These are phyloP conservation scores for Lordiphosa fenestrarum DNA, from an alignment of 2,888 invertebrate genomes.

Conservation along the genomic window DNA sequence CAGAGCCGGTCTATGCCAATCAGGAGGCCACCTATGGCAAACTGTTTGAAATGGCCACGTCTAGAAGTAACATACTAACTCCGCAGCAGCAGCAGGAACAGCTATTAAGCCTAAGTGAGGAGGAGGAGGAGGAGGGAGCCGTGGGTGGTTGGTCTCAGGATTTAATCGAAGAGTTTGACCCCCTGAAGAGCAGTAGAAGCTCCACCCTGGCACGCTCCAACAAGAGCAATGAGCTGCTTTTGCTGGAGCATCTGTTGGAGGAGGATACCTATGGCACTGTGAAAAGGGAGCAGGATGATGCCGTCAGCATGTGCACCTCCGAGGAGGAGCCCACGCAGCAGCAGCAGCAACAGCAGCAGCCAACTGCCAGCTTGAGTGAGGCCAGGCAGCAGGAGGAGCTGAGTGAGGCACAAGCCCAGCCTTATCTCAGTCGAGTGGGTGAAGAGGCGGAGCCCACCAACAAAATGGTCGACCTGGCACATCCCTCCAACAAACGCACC, in stretches of 20 bases:
- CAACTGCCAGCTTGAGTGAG: conserved; percentile 52
- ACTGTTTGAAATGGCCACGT: conserved; percentile 77
- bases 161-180: conserved; percentile 89
- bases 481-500: conserved; percentile 69
- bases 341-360: background rate
- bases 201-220: conserved; percentile 68
- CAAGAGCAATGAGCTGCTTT: conserved; percentile 83
- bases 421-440: conserved; percentile 60
- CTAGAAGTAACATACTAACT: conserved; percentile 66
- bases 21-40: conserved; percentile 79
- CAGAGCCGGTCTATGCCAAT: conserved; percentile 79
- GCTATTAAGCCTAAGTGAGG: conserved; percentile 49
- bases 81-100: conserved; percentile 64
- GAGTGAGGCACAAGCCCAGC: conserved; percentile 44
- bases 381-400: conserved; percentile 61
- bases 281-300: conserved; percentile 79
- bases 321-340: conserved; percentile 74
- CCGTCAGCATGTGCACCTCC: conserved; percentile 80
- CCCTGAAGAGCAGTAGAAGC: conserved; percentile 79
- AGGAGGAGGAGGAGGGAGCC: conserved; percentile 52
- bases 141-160: conserved; percentile 79
- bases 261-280: conserved; percentile 86
- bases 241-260: conserved; percentile 85
- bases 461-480: conserved; percentile 57
- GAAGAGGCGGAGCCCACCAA: conserved; percentile 21